Percentiles rank a stretch among this genome's conserved stretches.
Evolutionary conservation across 2,888 invertebrate genomes (phyloP).

Genomic region (Apamea anceps): DNA sequence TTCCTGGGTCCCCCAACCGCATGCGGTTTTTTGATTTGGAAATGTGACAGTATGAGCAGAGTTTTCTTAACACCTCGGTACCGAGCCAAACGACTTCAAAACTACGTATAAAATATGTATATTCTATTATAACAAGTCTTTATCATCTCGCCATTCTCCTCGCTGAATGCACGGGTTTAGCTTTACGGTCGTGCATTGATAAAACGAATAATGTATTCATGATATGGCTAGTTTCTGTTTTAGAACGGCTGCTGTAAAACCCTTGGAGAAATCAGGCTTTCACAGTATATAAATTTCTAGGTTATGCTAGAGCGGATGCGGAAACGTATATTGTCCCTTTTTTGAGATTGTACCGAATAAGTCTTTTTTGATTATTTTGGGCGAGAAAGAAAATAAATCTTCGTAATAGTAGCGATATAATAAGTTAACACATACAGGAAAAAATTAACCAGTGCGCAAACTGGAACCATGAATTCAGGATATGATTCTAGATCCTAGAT

Average conservation of each 20-base stretch:
- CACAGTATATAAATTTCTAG: not conserved
- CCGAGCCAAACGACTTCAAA: not conserved
- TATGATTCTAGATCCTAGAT: too few relatives aligned
- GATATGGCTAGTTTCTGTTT: constrained; percentile 36
- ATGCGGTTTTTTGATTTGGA: not conserved
- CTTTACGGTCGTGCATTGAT: constrained; percentile 34
- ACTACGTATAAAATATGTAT: constrained; percentile 2
- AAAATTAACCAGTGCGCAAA: too few relatives aligned
- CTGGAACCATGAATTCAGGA: too few relatives aligned
- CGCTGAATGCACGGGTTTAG: constrained; percentile 7
- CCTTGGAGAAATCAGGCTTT: constrained; percentile 56
- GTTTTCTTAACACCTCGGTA: not conserved
- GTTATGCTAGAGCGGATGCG: not conserved
- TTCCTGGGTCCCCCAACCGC: too few relatives aligned
- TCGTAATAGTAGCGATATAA: not conserved
- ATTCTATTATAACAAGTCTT: not conserved
- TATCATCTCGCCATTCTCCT: not conserved
- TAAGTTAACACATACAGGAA: not conserved
- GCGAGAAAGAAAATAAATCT: not conserved
- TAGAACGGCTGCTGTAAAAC: constrained; percentile 35
- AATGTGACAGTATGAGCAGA: not conserved
- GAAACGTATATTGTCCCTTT: not conserved
- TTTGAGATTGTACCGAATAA: not conserved
- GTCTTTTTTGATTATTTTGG: not conserved
- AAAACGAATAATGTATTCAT: constrained; percentile 43